These are phyloP conservation scores for Aquatica leii DNA, from an alignment of 2,888 invertebrate genomes.

Conservation along the genomic window DNA sequence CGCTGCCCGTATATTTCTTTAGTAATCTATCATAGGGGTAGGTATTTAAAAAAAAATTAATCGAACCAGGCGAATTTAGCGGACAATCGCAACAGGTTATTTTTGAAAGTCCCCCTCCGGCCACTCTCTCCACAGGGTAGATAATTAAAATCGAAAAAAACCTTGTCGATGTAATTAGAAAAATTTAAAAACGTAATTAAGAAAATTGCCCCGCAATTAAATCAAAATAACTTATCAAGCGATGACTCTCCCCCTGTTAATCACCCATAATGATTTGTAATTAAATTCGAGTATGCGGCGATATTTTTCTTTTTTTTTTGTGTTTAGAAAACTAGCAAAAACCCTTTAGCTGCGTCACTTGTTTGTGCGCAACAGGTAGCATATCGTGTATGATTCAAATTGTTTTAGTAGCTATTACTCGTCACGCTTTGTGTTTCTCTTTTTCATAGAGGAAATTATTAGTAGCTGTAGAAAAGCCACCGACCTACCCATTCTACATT, in stretches of 20 bases:
- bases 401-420: slow-evolving; percentile 30
- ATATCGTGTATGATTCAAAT: slow-evolving; percentile 29
- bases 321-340: slow-evolving; percentile 21
- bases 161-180: slow-evolving; percentile 2
- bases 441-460: slow-evolving; percentile 35
- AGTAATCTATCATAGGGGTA: slow-evolving; percentile 42
- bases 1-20: slow-evolving; percentile 49
- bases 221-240: slow-evolving; percentile 8
- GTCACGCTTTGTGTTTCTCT: slow-evolving; percentile 33
- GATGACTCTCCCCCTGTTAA: slow-evolving; percentile 9
- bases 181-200: slow-evolving; percentile 27
- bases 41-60: slow-evolving; percentile 37
- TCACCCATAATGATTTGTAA: slow-evolving; percentile 20
- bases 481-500: slow-evolving; percentile 32
- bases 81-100: slow-evolving; percentile 12
- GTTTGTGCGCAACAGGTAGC: slow-evolving; percentile 38
- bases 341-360: slow-evolving; percentile 27
- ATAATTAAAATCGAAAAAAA: background rate
- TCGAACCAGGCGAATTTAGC: background rate
- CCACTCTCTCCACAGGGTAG: slow-evolving; percentile 6
- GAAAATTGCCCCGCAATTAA: slow-evolving; percentile 22
- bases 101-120: slow-evolving; percentile 28
- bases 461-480: slow-evolving; percentile 29
- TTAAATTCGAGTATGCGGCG: slow-evolving; percentile 17
- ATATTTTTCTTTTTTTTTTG: slow-evolving; percentile 20